Evolutionary conservation across 2,888 invertebrate genomes (phyloP), one percentile per base, ranked within the genome.

Genomic region (Gnatocerus cornutus): DNA sequence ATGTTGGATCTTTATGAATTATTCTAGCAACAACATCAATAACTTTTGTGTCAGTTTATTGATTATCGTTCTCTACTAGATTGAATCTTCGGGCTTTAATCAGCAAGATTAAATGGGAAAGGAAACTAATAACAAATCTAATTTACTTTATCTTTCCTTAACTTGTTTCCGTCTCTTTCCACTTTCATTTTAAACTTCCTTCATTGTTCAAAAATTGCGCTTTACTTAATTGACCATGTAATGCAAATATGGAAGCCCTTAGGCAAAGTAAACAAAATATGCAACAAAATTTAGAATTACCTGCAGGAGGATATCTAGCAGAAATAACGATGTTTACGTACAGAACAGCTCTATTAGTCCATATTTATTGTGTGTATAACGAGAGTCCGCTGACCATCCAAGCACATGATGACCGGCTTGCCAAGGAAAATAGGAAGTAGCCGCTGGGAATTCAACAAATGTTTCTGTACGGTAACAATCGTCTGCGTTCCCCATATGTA

Each of bases 301-400:
- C 67, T 69, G 65, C 68, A 67, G 64, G 77, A 79, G 75, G 75
- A 80, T 78, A 77, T 81, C 78, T 79, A 78, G 80, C 80, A 79
- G 81, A 82, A 83, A 82, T 83, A 83, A 82, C 82, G 82, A 82
- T 83, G 82, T 83, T 83, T 83, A 81, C 83, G 81, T 79, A 80
- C 76, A 80, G 81, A 80, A 83, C 79, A 76, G 80, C 80, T 83
- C 82, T 83, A 84, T 84, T 84, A 83, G 82, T 80, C 80, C 82
- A 80, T 83, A 83, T 83, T 82, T 83, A 83, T 83, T 82, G 82
- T 83, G 80, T 81, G 81, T 81, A 82, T 81, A 82, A 81, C 81
- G 80, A 77, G 76, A 80, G 78, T 71, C 73, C 71, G 75, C 72
- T 78, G 79, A 77, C 79, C 80, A 78, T 71, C 79, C 78, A 76